Conservation (phyloP, 1,140 invertebrate species). For the Coboldia fuscipes region DNA sequence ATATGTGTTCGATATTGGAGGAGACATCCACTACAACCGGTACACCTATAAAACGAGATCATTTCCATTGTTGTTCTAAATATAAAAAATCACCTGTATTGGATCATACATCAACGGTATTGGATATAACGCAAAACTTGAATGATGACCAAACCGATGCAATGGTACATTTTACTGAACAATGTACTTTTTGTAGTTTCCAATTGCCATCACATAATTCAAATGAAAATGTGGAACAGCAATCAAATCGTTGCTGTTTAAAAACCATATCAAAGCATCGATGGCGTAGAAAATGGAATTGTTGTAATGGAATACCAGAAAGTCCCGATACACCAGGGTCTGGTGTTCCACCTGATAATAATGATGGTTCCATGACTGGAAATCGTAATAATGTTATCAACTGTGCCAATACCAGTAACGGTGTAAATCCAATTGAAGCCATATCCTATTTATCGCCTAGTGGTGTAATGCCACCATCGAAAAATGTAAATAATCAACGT, state of each 20-base stretch:
- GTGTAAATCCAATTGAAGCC: too few species aligned
- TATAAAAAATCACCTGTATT: slow-evolving; percentile 2
- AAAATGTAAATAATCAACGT: slow-evolving; percentile 1
- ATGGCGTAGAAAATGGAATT: slow-evolving; percentile 28
- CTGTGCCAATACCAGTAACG: not conserved
- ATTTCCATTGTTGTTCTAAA: slow-evolving; percentile 15
- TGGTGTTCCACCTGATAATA: slow-evolving; percentile 5
- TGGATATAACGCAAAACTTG: too few species aligned
- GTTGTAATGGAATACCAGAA: slow-evolving; percentile 27
- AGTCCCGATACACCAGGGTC: slow-evolving; percentile 25
- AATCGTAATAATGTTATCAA: not conserved
- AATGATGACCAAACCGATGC: slow-evolving; percentile 6
- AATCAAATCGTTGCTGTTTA: slow-evolving; percentile 9
- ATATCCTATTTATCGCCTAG: not conserved
- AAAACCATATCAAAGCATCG: slow-evolving; percentile 19
- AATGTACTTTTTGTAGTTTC: slow-evolving; percentile 19
- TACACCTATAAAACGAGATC: not conserved
- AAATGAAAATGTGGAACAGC: slow-evolving; percentile 2
- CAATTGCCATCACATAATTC: slow-evolving; percentile 10
- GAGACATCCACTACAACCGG: slow-evolving; percentile 4
- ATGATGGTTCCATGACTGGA: not conserved
- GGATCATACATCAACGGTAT: too few species aligned
- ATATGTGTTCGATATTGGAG: slow-evolving; percentile 17
- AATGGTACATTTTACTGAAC: slow-evolving; percentile 17
- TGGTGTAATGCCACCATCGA: not conserved